These are phyloP conservation scores for Neoascia interrupta DNA, from an alignment of 2,888 invertebrate species.

Conservation along the genomic window DNA sequence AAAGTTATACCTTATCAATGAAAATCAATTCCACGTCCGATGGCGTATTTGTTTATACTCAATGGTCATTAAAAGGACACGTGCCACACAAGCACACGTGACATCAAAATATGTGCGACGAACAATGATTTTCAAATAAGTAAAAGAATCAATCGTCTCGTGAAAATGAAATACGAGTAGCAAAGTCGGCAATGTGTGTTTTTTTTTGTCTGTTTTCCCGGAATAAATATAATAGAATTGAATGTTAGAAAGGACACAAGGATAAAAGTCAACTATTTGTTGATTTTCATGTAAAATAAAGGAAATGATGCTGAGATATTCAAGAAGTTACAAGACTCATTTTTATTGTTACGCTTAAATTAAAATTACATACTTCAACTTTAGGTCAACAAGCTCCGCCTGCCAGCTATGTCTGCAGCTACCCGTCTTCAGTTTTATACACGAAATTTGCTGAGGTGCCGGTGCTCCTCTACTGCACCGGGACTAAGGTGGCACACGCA, in stretches of 20 bases:
- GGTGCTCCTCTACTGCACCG: background rate
- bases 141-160: conserved; percentile 19
- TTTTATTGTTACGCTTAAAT: too few relatives aligned
- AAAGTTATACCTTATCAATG: conserved; percentile 52
- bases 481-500: too few relatives aligned
- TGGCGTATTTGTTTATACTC: conserved; percentile 64
- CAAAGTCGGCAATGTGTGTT: too few relatives aligned
- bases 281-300: too few relatives aligned
- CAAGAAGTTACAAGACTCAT: too few relatives aligned
- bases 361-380: too few relatives aligned
- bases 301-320: too few relatives aligned
- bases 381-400: background rate
- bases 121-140: conserved; percentile 58
- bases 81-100: conserved; percentile 78
- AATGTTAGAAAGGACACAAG: conserved; percentile 59
- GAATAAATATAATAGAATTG: conserved; percentile 64
- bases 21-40: conserved; percentile 53
- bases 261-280: too few relatives aligned
- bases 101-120: conserved; percentile 71
- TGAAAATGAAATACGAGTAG: too few relatives aligned
- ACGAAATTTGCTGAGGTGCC: too few relatives aligned
- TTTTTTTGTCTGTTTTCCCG: conserved; percentile 30
- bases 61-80: conserved; percentile 79
- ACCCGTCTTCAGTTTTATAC: background rate
- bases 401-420: background rate